Evolutionary conservation across 2,888 invertebrate genomes (phyloP), one percentile per base, ranked within the genome.

Genomic region (Drosophila merina): DNA sequence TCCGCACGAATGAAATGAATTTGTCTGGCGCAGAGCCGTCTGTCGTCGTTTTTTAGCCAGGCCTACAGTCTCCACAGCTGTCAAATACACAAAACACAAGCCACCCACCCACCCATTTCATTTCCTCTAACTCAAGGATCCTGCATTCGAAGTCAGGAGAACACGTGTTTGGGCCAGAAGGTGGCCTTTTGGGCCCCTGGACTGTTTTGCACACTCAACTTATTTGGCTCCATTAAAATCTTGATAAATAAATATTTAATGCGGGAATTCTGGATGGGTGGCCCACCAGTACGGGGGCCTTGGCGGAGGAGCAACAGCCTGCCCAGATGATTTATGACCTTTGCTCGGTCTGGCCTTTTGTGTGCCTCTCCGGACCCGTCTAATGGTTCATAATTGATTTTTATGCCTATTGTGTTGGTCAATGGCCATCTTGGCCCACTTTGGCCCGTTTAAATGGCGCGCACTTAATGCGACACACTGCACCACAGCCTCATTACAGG

Each of bases 231-330:
- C 87, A 85, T 87, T 84, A 85, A 84, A 84, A 87, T 84, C 82
- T 70, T 85, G 81, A 87, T 87, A 85, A 87, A 87, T 84, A 87
- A 84, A 84, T 84, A 84, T 84, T 84, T 84, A 84, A 87, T 84
- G 83, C 85, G 87, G 75, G 72, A 66, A 63, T 76, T 62, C 60
- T 56, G 28, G 12, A 9, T 55, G 12, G 50, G 45, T 2, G 10
- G 47, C 1, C 8, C 42, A 52, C 7, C 12, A 42, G 50, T 14
- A 20, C 20, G 20, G 33, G 28, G 28, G 28, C 28, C 57, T 42
- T 25, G 40, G 8, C 26, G 49, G 55, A 66, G 58, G 68, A 71
- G 81, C 81, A 81, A 81, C 84, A 81, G 81, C 80, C 81, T 72
- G 82, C 28, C 71, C 83, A 76, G 69, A 87, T 84, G 83, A 84